phyloP scores from a whole-genome alignment of 2,888 invertebrate genomes.

The Onchidella celtica region DNA sequence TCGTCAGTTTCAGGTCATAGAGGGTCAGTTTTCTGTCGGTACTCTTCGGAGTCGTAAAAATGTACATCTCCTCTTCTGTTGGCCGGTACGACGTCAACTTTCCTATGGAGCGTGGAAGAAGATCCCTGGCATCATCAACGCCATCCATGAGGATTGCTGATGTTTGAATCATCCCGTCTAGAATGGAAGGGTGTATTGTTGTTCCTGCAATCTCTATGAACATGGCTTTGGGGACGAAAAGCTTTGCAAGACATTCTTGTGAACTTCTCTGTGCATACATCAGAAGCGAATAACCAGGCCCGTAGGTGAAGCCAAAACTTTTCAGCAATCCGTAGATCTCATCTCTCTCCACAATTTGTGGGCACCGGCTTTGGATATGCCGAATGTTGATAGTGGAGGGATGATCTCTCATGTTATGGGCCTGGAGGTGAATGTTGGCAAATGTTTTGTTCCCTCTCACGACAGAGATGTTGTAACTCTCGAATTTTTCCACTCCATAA shows the following conservation, averaged over 20 bases:
- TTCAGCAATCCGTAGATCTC: slow-evolving; percentile 45
- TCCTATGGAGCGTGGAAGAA: slow-evolving; percentile 57
- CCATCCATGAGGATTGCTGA: slow-evolving; percentile 54
- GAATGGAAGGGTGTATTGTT: slow-evolving; percentile 60
- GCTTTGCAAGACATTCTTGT: slow-evolving; percentile 57
- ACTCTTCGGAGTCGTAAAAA: slow-evolving; percentile 53
- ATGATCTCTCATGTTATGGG: slow-evolving; percentile 26
- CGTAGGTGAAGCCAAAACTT: slow-evolving; percentile 51
- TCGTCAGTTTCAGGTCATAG: slow-evolving; percentile 59
- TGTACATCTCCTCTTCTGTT: slow-evolving; percentile 57
- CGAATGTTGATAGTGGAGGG: slow-evolving; percentile 43
- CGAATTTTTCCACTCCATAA: slow-evolving; percentile 14
- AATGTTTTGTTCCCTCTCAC: slow-evolving; percentile 46
- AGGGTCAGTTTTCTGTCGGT: slow-evolving; percentile 44
- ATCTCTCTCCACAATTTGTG: slow-evolving; percentile 40
- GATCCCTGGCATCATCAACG: slow-evolving; percentile 47
- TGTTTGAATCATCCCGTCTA: slow-evolving; percentile 63
- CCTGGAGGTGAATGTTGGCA: slow-evolving; percentile 44
- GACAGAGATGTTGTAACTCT: slow-evolving; percentile 44
- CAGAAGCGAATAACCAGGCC: slow-evolving; percentile 47
- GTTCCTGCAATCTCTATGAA: slow-evolving; percentile 53
- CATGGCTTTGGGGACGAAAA: slow-evolving; percentile 53
- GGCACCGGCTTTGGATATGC: slow-evolving; percentile 49
- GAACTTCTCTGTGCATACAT: slow-evolving; percentile 53
- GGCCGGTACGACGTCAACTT: slow-evolving; percentile 53